Percentiles rank a stretch among this genome's conserved stretches.
phyloP scores from a whole-genome alignment of 2,113 vertebrate species.

The Phrynosoma blainvillii region DNA sequence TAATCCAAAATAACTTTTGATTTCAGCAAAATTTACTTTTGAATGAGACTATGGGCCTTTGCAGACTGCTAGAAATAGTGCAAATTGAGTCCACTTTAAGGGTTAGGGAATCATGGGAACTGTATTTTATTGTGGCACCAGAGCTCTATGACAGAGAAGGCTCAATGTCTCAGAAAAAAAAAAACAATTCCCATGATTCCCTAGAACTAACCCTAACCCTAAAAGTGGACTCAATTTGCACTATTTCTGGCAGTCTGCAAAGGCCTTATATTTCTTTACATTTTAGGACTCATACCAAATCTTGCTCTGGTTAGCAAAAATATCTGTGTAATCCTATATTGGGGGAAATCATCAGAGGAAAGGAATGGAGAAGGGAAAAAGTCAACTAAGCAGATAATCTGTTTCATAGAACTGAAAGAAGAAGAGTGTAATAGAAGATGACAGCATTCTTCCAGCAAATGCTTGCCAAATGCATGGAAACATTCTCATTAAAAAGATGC shows the following conservation, averaged over 20 bases:
- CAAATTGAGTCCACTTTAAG: too few relatives aligned
- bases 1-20: neutral
- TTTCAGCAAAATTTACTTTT: neutral
- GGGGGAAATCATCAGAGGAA: neutral
- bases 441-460: neutral
- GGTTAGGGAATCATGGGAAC: too few relatives aligned
- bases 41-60: too few relatives aligned
- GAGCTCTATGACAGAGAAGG: too few relatives aligned
- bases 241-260: too few relatives aligned
- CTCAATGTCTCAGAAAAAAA: too few relatives aligned
- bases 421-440: neutral
- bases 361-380: neutral
- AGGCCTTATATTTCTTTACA: neutral
- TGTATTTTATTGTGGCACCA: too few relatives aligned
- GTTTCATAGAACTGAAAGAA: neutral
- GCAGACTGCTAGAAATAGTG: too few relatives aligned
- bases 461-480: slow-evolving; percentile 14
- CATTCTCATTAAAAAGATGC: slow-evolving; percentile 10
- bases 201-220: too few relatives aligned
- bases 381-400: slow-evolving; percentile 16
- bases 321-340: neutral
- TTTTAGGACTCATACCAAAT: neutral
- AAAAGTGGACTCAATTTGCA: too few relatives aligned
- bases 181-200: too few relatives aligned
- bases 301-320: neutral